Percentiles rank a stretch among this genome's conserved stretches.
These are phyloP conservation scores for Clarias magur DNA, from an alignment of 2,113 vertebrate genomes.

Conservation along the genomic window DNA sequence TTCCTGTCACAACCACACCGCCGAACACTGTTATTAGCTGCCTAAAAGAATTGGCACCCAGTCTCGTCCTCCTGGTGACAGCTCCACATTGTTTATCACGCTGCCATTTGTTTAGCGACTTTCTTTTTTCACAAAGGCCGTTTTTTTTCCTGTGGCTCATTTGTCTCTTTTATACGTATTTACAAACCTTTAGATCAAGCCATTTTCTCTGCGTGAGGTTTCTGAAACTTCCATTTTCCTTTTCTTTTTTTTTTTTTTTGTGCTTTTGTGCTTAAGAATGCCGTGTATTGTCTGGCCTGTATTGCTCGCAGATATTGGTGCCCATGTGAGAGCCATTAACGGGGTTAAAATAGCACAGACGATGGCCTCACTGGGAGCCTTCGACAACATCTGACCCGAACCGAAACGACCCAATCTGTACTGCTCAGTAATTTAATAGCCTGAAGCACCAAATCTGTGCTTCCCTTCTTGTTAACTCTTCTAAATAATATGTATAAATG, in stretches of 20 bases:
- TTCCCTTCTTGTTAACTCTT: background rate
- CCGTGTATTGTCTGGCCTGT: conserved; percentile 67
- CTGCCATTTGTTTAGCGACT: conserved; percentile 26
- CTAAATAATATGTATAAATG: background rate
- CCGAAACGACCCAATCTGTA: background rate
- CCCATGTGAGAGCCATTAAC: conserved; percentile 78
- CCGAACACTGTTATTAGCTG: conserved; percentile 68
- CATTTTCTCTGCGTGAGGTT: conserved; percentile 60
- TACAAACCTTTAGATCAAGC: conserved; percentile 50
- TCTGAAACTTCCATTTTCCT: conserved; percentile 46
- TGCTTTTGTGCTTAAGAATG: conserved; percentile 62
- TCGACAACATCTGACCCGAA: conserved; percentile 1
- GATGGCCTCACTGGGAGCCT: conserved; percentile 1
- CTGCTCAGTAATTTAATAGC: background rate
- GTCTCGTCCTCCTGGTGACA: conserved; percentile 62
- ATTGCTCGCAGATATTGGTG: conserved; percentile 64
- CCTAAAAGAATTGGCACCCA: conserved; percentile 64
- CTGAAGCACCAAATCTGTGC: background rate
- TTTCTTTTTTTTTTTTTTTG: background rate
- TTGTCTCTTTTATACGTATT: background rate
- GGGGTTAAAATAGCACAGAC: conserved; percentile 69
- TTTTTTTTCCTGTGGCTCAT: background rate
- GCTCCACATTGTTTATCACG: conserved; percentile 45
- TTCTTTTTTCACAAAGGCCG: conserved; percentile 29
- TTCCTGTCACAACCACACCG: conserved; percentile 57